These are phyloP conservation scores for Gouania willdenowi DNA, from an alignment of 2,797 vertebrate genomes.

Conservation along the genomic window DNA sequence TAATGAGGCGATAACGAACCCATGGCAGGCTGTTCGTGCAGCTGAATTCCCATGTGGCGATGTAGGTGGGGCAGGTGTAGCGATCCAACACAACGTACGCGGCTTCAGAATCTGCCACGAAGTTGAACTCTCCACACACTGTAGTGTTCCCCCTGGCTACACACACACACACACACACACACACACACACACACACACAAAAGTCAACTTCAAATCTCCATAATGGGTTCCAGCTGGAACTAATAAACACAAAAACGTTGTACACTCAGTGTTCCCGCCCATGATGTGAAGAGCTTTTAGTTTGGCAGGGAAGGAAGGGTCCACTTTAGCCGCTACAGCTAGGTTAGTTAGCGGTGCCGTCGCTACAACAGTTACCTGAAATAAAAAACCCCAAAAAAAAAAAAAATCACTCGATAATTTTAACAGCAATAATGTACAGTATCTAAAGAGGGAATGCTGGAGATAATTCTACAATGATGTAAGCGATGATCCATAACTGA, in stretches of 20 bases:
- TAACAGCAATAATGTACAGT: no score
- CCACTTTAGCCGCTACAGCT: constrained; percentile 68
- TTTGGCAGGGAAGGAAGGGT: constrained; percentile 63
- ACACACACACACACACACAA: background rate
- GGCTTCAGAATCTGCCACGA: constrained; percentile 73
- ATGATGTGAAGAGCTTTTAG: constrained; percentile 72
- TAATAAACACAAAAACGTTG: no score
- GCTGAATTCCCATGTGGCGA: constrained; percentile 71
- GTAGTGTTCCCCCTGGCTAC: constrained; percentile 71
- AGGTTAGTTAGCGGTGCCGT: constrained; percentile 74
- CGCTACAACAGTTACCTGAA: constrained; percentile 68
- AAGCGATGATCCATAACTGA: no score
- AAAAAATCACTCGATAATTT: background rate
- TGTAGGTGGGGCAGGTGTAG: constrained; percentile 69
- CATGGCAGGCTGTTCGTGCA: constrained; percentile 63
- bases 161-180: constrained; percentile 1
- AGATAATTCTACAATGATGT: no score
- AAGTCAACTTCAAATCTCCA: background rate
- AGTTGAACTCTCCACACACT: constrained; percentile 75
- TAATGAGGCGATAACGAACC: no score
- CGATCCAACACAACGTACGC: constrained; percentile 71
- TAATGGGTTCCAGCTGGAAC: background rate
- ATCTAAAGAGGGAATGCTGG: no score
- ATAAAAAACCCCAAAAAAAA: no score
- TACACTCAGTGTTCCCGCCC: constrained; percentile 73